These are phyloP conservation scores for Noturus placidus DNA, from an alignment of 2,113 vertebrate genomes.

Conservation along the genomic window DNA sequence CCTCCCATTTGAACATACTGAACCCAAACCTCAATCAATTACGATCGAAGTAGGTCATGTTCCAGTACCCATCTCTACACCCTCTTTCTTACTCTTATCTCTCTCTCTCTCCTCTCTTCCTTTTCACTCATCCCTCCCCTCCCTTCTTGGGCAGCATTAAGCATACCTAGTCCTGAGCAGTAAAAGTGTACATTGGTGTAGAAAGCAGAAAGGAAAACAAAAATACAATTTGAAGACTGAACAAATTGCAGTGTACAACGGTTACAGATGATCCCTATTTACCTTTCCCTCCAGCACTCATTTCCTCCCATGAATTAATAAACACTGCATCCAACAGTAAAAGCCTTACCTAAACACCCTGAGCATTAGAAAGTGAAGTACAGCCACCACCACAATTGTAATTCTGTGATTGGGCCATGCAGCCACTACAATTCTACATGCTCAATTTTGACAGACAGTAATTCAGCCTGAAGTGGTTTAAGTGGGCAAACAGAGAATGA, in stretches of 20 bases:
- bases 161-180: constrained; percentile 19
- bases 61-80: constrained; percentile 32
- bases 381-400: constrained; percentile 17
- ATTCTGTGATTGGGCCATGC: constrained; percentile 15
- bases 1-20: constrained; percentile 43
- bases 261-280: constrained; percentile 30
- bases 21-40: constrained; percentile 52
- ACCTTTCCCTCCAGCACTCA: constrained; percentile 41
- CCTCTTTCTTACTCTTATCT: constrained; percentile 5
- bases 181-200: background rate
- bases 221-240: constrained; percentile 3
- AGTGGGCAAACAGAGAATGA: constrained; percentile 51
- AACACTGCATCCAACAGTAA: constrained; percentile 36
- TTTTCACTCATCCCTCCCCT: background rate
- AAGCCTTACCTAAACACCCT: constrained; percentile 19
- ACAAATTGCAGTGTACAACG: constrained; percentile 4
- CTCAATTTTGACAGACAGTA: constrained; percentile 36
- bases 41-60: constrained; percentile 55
- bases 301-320: constrained; percentile 48
- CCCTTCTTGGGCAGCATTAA: constrained; percentile 14
- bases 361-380: constrained; percentile 12
- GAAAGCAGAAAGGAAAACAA: background rate
- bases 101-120: too few species aligned
- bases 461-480: constrained; percentile 50
- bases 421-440: constrained; percentile 29